A percentile compares a stretch with the other conserved stretches of the same genome.
These are phyloP conservation scores for Vesta saturnalis DNA, from an alignment of 2,888 invertebrate genomes.

Conservation along the genomic window DNA sequence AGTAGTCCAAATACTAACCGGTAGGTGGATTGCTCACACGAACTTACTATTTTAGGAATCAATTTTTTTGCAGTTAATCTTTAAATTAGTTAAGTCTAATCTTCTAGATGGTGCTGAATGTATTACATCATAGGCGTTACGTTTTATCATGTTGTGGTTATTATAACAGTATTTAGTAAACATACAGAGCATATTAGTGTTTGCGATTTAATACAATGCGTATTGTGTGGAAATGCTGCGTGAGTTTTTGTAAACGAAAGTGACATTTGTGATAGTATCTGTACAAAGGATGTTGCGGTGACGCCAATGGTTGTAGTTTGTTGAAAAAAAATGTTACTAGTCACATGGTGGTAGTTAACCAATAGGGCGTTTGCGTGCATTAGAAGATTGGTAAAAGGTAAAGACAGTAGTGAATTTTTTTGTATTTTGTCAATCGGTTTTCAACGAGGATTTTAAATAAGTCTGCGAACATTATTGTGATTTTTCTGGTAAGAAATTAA, in stretches of 20 bases:
- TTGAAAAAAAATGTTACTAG: conserved; percentile 20
- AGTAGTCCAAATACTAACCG: too few species aligned
- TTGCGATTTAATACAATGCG: not conserved
- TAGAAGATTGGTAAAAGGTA: conserved; percentile 49
- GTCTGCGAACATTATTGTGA: conserved; percentile 14
- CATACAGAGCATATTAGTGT: not conserved
- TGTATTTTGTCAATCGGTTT: conserved; percentile 8
- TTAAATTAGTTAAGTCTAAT: not conserved
- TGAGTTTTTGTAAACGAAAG: not conserved
- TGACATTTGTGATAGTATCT: too few species aligned
- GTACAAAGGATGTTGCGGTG: not conserved
- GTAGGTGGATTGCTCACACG: too few species aligned
- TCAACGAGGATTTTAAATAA: conserved; percentile 9
- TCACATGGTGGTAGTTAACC: conserved; percentile 53
- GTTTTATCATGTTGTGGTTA: too few species aligned
- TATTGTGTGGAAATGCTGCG: not conserved
- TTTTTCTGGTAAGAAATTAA: conserved; percentile 20
- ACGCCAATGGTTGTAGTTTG: conserved; percentile 2
- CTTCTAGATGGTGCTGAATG: not conserved
- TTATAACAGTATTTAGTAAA: too few species aligned
- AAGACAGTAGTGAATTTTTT: conserved; percentile 32
- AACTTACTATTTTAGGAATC: too few species aligned
- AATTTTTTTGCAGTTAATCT: not conserved
- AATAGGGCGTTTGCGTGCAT: conserved; percentile 50
- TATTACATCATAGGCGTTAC: not conserved